Conservation (phyloP, 2,113 vertebrate species). For the Synodontis membranacea region DNA sequence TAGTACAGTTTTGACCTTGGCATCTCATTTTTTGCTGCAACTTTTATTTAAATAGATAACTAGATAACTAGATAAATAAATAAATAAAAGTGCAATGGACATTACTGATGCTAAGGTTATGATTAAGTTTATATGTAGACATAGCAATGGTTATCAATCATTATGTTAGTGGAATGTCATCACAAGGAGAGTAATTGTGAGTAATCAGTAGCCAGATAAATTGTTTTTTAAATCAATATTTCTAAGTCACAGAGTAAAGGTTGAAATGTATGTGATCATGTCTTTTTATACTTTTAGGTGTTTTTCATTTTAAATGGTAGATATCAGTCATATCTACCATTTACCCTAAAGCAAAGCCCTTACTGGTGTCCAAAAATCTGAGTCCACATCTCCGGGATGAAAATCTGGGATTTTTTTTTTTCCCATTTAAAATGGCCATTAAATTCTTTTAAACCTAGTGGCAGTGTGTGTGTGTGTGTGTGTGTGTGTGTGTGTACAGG, state of each 20-base stretch:
- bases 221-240: background rate
- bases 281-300: background rate
- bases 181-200: background rate
- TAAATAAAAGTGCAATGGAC: background rate
- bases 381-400: no score
- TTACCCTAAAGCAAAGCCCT: no score
- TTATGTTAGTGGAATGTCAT: background rate
- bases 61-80: background rate
- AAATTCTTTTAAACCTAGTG: no score
- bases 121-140: background rate
- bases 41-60: background rate
- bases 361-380: no score
- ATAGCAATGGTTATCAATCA: background rate
- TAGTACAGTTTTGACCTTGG: background rate
- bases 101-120: background rate
- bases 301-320: no score
- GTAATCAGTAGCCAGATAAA: background rate
- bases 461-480: no score
- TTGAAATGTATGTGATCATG: no score
- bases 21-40: background rate
- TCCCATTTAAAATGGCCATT: no score
- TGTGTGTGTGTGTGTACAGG: no score
- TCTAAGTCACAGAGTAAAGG: background rate
- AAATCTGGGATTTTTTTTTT: no score
- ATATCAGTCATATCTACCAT: no score